Conservation (phyloP, 1,140 invertebrate species). For the Ridgeia piscesae region DNA sequence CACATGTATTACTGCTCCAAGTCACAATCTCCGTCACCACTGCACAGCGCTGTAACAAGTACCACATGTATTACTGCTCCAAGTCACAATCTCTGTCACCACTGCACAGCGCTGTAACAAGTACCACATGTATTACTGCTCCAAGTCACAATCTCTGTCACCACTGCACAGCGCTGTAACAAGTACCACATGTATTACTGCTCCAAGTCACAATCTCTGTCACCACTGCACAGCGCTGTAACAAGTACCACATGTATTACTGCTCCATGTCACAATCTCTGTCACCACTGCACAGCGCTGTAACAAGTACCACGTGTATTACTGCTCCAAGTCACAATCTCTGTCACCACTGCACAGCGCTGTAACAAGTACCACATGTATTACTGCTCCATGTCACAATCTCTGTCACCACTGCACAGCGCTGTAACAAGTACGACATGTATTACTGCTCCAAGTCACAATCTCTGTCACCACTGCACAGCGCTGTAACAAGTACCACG, state of each 20-base stretch:
- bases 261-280: conserved; percentile 39
- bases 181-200: not conserved
- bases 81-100: too few species aligned
- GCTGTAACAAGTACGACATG: too few species aligned
- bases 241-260: conserved; percentile 48
- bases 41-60: too few species aligned
- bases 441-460: too few species aligned
- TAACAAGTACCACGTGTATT: conserved; percentile 20
- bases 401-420: too few species aligned
- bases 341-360: conserved; percentile 48
- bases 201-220: conserved; percentile 35
- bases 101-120: conserved; percentile 40
- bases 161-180: conserved; percentile 45
- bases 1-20: too few species aligned
- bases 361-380: conserved; percentile 30
- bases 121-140: conserved; percentile 47
- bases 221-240: conserved; percentile 48
- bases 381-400: not conserved
- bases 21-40: too few species aligned
- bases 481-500: too few species aligned
- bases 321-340: conserved; percentile 40
- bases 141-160: conserved; percentile 42
- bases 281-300: conserved; percentile 50
- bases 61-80: too few species aligned
- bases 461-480: too few species aligned